Percentiles rank a stretch among this genome's conserved stretches.
These are phyloP conservation scores for Anniella stebbinsi DNA, from an alignment of 2,797 vertebrate genomes.

Conservation along the genomic window DNA sequence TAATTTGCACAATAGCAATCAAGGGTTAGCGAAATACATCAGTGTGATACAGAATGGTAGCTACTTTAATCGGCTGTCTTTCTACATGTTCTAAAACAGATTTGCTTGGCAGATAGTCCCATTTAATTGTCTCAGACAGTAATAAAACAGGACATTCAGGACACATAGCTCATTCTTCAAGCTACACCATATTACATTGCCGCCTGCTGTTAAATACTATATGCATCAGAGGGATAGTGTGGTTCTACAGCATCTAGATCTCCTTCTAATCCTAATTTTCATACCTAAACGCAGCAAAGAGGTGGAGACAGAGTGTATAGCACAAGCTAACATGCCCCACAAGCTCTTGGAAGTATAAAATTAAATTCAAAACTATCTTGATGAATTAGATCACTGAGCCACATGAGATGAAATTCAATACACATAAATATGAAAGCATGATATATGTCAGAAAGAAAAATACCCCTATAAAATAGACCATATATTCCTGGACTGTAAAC, in stretches of 20 bases:
- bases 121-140: not conserved
- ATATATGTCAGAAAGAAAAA: not conserved
- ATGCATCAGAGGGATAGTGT: not conserved
- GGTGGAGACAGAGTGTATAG: not conserved
- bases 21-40: conserved; percentile 18
- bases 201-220: conserved; percentile 5
- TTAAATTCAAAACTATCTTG: conserved; percentile 6
- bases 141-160: not conserved
- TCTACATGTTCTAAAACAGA: conserved; percentile 7
- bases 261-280: not conserved
- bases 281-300: not conserved
- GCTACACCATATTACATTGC: conserved; percentile 4
- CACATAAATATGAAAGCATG: not conserved
- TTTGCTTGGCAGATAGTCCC: conserved; percentile 12
- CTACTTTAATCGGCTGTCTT: not conserved
- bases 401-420: not conserved
- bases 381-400: not conserved
- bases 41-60: conserved; percentile 14
- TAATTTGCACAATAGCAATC: conserved; percentile 41
- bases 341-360: conserved; percentile 7
- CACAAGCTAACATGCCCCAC: not conserved
- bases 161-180: conserved; percentile 4
- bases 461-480: not conserved
- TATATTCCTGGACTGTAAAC: not conserved
- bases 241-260: not conserved